Conservation (phyloP, 2,113 vertebrate species). For the Callaeas wilsoni region DNA sequence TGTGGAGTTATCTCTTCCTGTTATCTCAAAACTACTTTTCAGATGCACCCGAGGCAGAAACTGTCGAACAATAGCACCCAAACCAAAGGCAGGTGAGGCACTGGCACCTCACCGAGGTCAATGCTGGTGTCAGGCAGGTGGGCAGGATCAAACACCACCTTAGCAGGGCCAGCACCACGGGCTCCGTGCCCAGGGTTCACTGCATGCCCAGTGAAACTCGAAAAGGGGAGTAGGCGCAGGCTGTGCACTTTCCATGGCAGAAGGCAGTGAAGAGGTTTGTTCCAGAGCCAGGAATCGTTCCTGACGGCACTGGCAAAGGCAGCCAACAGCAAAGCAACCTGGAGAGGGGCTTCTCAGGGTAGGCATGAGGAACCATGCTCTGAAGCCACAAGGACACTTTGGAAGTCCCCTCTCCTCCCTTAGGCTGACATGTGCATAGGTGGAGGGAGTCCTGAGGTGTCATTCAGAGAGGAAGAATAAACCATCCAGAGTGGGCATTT, state of each 20-base stretch:
- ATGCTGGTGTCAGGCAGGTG: background rate
- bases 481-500: background rate
- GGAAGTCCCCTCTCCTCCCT: background rate
- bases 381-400: background rate
- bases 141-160: rapidly evolving
- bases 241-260: background rate
- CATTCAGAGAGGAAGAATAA: background rate
- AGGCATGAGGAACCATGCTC: background rate
- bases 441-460: background rate
- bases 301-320: background rate
- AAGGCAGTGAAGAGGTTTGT: background rate
- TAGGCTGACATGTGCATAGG: background rate
- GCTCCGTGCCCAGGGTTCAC: rapidly evolving
- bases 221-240: rapidly evolving
- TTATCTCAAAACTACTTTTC: background rate
- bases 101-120: rapidly evolving
- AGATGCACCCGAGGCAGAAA: background rate
- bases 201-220: rapidly evolving
- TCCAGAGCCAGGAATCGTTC: background rate
- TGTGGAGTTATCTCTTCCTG: slow-evolving; percentile 16
- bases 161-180: rapidly evolving
- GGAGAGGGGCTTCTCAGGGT: rapidly evolving
- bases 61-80: background rate
- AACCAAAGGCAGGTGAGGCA: background rate
- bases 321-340: background rate